Base-by-base conservation (phyloP, 2,113 vertebrate species). In the Percina caprodes region DNA sequence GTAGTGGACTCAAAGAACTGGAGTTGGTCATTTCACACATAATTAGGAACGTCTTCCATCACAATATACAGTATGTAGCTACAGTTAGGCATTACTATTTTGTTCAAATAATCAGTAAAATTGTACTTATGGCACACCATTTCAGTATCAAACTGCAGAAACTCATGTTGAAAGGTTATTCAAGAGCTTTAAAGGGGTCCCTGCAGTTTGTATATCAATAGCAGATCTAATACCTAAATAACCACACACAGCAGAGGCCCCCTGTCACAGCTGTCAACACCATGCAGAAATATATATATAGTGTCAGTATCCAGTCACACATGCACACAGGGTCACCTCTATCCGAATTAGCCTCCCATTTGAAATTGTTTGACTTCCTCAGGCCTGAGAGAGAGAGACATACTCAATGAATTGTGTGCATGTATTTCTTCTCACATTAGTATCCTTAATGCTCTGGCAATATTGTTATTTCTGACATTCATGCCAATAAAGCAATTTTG, bases 251-350 rank as follows among this genome's bases (percentile, higher is more conserved):
- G 67, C 68, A 14, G 63, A 62, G 51, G 54, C 73, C 66, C 33
- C 26, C 79, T 30, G 78, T 48, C 84, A 42, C 84, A 80, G 89
- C 85, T 89, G 88, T 89, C 84, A 77, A 3, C 82, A 75, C 75
- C 67, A 55, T 14, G 26, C 56, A 60, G 2, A 55, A 62, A 0
- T 65, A 39, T 90, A 89, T 89, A 85, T 86, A 88, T 85, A 88
- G 88, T 19, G 45, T 24, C 49, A 16, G 62, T 62, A 66, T 77
- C 24, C 80, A 55, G 77, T 68, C 84, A 30, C 62, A 5, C 55
- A 63, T 48, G 67, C 79, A 51, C 6, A 9, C 71, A 59, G 74
- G 86, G 86, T 91, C 86, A 90, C 89, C 89, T 86, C 86, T 78
- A 35, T 83, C 82, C 1, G 12, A 86, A 86, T 82, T 73, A 82